Evolutionary conservation across 92 coral and sea anemone species (phyloP).

Genomic region (Galaxea fascicularis): DNA sequence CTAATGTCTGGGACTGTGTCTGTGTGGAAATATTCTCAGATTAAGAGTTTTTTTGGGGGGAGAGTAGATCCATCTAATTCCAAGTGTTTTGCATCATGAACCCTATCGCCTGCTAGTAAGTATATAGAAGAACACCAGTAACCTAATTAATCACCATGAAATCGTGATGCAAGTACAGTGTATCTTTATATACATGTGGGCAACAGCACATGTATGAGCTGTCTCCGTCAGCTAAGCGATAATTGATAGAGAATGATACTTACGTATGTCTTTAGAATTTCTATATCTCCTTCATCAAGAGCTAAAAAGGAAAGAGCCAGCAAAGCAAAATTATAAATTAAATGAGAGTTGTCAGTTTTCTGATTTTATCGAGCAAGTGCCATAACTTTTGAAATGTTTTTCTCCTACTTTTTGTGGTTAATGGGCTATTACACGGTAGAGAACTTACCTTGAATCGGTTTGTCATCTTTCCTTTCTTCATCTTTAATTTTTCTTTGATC

Average conservation of each 20-base stretch:
- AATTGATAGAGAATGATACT: conserved; percentile 44
- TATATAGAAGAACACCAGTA: too few species aligned
- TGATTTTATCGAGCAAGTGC: not conserved
- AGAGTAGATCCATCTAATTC: too few species aligned
- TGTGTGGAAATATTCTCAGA: too few species aligned
- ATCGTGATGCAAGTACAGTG: too few species aligned
- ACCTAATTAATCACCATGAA: too few species aligned
- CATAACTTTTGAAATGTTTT: not conserved
- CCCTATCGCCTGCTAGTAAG: too few species aligned
- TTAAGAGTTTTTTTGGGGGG: too few species aligned
- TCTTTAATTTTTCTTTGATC: conserved; percentile 93
- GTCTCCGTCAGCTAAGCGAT: too few species aligned
- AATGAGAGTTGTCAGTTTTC: not conserved
- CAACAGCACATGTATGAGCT: too few species aligned
- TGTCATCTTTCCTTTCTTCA: conserved; percentile 92
- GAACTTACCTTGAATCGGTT: conserved; percentile 91
- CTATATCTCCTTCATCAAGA: conserved; percentile 97
- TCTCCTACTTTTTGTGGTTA: not conserved
- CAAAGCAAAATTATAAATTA: not conserved
- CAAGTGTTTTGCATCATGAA: too few species aligned
- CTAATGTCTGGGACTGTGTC: too few species aligned
- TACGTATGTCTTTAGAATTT: conserved; percentile 96
- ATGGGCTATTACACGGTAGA: not conserved
- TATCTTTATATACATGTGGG: too few species aligned
- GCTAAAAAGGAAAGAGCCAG: conserved; percentile 44